Evolutionary conservation across 2,888 invertebrate species (phyloP).

Genomic region (Cantharis flavilabris): DNA sequence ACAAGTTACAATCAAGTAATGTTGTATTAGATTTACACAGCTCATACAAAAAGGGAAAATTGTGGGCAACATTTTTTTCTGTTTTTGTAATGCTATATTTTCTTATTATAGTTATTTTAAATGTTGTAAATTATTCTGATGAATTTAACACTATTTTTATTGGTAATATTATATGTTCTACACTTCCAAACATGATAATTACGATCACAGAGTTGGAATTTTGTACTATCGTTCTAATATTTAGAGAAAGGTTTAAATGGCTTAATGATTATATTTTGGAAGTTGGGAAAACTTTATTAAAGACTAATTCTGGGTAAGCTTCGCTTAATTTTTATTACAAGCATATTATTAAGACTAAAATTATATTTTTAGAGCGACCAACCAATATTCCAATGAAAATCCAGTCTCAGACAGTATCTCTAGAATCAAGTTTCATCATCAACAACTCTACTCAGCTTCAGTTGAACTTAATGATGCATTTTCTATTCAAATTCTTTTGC

Average conservation of each 20-base stretch:
- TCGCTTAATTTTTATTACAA: too few relatives aligned
- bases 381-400: not conserved
- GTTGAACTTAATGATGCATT: not conserved
- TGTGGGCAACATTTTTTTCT: not conserved
- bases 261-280: not conserved
- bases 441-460: not conserved
- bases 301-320: not conserved
- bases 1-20: not conserved
- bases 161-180: not conserved
- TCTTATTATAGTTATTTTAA: not conserved
- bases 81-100: not conserved
- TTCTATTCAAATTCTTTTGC: slow-evolving; percentile 6
- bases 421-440: not conserved
- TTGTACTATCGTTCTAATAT: not conserved
- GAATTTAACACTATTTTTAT: not conserved
- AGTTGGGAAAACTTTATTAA: not conserved
- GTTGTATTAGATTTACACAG: not conserved
- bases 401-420: not conserved
- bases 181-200: not conserved
- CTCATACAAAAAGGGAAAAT: not conserved
- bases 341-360: not conserved
- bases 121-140: not conserved
- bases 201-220: slow-evolving; percentile 3
- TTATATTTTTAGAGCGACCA: not conserved
- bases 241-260: slow-evolving; percentile 1